Base-by-base conservation (phyloP, 2,888 invertebrate genomes). In the Agonopterix subpropinquella region DNA sequence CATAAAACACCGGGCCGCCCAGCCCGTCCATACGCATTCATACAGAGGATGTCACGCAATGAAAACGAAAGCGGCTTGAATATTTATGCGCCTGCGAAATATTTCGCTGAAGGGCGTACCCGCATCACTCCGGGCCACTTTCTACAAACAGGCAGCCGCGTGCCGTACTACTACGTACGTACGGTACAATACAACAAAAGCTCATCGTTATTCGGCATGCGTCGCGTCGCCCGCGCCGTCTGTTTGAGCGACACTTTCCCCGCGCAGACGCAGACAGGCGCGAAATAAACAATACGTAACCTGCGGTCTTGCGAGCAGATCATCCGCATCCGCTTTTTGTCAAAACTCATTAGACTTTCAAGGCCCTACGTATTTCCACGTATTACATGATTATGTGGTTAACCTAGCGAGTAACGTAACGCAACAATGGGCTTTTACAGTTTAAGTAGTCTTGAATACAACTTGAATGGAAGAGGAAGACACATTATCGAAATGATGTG, bases 21-120 rank as follows among this genome's bases (percentile, higher is more conserved):
- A 65, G 47, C 41, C 64, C 63, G 60, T 60, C 53, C 50, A 49
- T 51, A 54, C 58, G 64, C 62, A 67, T 73, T 66, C 65, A 67
- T 58, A 64, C 64, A 55, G 56, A 69, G 73, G 72, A 73, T 75
- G 69, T 79, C 77, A 74, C 75, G 77, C 77, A 80, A 78, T 77
- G 81, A 82, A 87, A 86, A 80, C 63, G 86, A 87, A 87, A 87
- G 86, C 70, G 78, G 63, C 70, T 65, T 77, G 73, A 82, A 82
- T 84, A 82, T 86, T 84, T 83, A 86, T 82, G 76, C 74, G 77
- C 72, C 73, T 73, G 85, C 84, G 80, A 82, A 85, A 80, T 83
- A 80, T 83, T 28, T 80, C 77, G 80, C 82, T 79, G 76, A 85
- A 88, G 87, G 88, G 87, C 86, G 80, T 80, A 75, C 86, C 87